Conservation (phyloP, 2,113 vertebrate species). For the Pimephales promelas region DNA sequence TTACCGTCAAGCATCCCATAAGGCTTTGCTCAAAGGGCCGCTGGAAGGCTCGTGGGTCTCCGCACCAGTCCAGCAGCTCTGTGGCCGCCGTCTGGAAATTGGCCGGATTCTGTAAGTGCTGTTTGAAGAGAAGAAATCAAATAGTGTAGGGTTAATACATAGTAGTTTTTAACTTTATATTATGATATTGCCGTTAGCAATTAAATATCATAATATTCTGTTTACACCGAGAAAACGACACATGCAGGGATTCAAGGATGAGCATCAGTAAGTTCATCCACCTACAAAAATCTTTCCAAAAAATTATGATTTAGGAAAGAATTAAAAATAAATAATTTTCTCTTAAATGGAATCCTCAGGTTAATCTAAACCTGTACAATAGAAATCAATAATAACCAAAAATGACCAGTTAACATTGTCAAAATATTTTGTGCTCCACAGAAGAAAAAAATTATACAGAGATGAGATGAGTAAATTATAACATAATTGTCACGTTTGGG, state of each 20-base stretch:
- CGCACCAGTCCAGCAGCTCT: conserved; percentile 98
- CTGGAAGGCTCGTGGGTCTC: conserved; percentile 97
- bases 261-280: not conserved
- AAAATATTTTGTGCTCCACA: not conserved
- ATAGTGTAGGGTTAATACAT: not conserved
- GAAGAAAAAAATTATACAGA: not conserved
- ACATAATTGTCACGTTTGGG: not conserved
- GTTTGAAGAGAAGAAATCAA: conserved; percentile 63
- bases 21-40: conserved; percentile 98
- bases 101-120: conserved; percentile 99
- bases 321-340: not conserved
- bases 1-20: conserved; percentile 99
- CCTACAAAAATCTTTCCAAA: not conserved
- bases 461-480: not conserved
- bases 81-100: conserved; percentile 99
- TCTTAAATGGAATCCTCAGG: not conserved
- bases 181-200: no score
- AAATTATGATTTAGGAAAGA: not conserved
- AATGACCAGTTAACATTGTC: no score
- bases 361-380: not conserved
- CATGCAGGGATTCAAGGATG: not conserved
- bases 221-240: not conserved
- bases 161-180: not conserved
- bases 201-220: not conserved
- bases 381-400: not conserved